phyloP scores from a whole-genome alignment of 2,797 vertebrate genomes.

The Falco cherrug region DNA sequence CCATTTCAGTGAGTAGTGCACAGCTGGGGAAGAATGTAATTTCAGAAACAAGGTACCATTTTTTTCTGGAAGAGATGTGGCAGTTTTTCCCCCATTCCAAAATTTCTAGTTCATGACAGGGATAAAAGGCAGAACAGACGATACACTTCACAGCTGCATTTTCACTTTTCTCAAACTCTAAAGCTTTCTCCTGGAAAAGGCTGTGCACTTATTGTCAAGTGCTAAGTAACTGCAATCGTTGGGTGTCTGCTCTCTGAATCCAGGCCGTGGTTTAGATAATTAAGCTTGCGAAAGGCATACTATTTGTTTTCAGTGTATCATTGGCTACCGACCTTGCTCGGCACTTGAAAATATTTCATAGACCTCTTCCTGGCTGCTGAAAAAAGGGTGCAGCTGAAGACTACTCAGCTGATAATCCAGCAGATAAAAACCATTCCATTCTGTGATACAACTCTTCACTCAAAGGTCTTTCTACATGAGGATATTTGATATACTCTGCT shows the following conservation, averaged over 20 bases:
- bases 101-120: not conserved
- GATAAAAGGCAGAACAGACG: not conserved
- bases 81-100: not conserved
- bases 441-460: not conserved
- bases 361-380: conserved; percentile 32
- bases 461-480: conserved; percentile 25
- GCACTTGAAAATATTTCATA: conserved; percentile 25
- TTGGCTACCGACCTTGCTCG: not conserved
- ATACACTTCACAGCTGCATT: not conserved
- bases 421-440: conserved; percentile 42
- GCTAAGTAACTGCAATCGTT: not conserved
- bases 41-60: not conserved
- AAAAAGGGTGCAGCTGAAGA: conserved; percentile 31
- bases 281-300: not conserved
- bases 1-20: not conserved
- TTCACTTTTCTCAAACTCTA: not conserved
- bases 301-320: not conserved
- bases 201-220: not conserved
- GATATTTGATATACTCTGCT: conserved; percentile 53
- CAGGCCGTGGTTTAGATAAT: not conserved
- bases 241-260: conserved; percentile 28
- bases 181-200: not conserved
- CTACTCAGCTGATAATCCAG: conserved; percentile 39
- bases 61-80: not conserved
- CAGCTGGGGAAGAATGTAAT: not conserved